These are phyloP conservation scores for Gadus macrocephalus DNA, from an alignment of 2,113 vertebrate species.

Conservation along the genomic window DNA sequence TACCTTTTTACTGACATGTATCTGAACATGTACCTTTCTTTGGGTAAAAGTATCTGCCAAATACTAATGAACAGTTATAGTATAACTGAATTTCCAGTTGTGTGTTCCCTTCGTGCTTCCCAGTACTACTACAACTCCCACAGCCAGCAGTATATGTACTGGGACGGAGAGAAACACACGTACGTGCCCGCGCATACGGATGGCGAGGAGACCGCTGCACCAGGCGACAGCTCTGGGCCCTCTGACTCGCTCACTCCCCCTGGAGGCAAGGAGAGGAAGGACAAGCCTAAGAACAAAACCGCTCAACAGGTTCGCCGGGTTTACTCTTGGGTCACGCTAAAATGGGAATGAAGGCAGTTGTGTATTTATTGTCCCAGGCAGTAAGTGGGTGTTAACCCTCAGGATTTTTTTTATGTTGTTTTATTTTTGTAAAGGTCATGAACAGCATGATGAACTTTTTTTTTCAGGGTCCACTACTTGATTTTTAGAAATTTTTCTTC, in stretches of 20 bases:
- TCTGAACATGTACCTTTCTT: too few relatives aligned
- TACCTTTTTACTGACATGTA: too few relatives aligned
- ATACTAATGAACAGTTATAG: neutral
- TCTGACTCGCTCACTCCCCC: slow-evolving; percentile 56
- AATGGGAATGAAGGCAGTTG: too few relatives aligned
- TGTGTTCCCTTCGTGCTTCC: neutral
- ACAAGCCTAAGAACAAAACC: slow-evolving; percentile 87
- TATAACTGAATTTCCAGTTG: neutral
- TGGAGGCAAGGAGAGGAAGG: slow-evolving; percentile 81
- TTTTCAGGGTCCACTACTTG: too few relatives aligned
- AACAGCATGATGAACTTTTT: too few relatives aligned
- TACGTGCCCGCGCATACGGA: slow-evolving; percentile 77
- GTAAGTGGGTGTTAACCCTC: too few relatives aligned
- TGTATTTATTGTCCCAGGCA: too few relatives aligned
- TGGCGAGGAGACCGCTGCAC: slow-evolving; percentile 43
- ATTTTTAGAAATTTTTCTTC: too few relatives aligned
- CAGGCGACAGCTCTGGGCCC: slow-evolving; percentile 34
- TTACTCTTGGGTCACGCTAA: too few relatives aligned
- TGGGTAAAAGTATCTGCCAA: neutral
- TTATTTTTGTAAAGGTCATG: too few relatives aligned
- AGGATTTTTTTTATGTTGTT: too few relatives aligned
- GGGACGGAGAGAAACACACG: slow-evolving; percentile 82
- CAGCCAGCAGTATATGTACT: slow-evolving; percentile 87
- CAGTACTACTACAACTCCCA: slow-evolving; percentile 90
- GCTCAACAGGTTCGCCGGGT: slow-evolving; percentile 79